phyloP scores from a whole-genome alignment of 2,888 invertebrate genomes.

The Drosophila kokeensis region DNA sequence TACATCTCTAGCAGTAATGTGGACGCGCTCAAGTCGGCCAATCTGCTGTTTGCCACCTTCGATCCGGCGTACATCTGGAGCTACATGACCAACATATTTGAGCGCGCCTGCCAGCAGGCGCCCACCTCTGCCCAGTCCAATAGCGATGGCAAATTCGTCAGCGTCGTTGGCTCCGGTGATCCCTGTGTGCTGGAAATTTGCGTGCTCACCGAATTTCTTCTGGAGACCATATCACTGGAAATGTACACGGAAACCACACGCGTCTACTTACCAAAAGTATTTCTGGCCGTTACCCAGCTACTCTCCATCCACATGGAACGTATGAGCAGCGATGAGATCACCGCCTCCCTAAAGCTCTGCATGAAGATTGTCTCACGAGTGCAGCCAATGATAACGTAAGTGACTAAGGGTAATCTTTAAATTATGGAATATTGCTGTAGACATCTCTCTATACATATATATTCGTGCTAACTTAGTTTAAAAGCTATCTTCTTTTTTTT shows the following conservation, averaged over 20 bases:
- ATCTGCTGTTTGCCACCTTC: constrained; percentile 92
- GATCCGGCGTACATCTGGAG: constrained; percentile 95
- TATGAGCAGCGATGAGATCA: constrained; percentile 86
- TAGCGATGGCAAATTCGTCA: constrained; percentile 77
- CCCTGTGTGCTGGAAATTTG: constrained; percentile 90
- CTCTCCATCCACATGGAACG: constrained; percentile 87
- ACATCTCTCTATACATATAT: not conserved
- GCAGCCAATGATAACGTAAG: constrained; percentile 88
- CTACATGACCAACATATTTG: constrained; percentile 89
- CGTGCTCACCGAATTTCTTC: constrained; percentile 89
- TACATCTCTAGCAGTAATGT: constrained; percentile 86
- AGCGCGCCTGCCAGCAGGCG: constrained; percentile 86
- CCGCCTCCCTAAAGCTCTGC: constrained; percentile 88
- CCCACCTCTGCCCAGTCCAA: constrained; percentile 53
- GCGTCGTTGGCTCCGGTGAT: constrained; percentile 87
- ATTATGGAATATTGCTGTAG: not conserved
- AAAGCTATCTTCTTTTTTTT: not conserved
- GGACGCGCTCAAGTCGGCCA: constrained; percentile 93
- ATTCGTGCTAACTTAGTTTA: not conserved
- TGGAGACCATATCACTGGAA: constrained; percentile 91
- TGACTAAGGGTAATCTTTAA: not conserved
- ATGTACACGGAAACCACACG: constrained; percentile 91
- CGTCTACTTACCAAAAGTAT: constrained; percentile 91
- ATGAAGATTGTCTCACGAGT: constrained; percentile 91
- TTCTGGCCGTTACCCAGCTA: constrained; percentile 88